Evolutionary conservation across 2,113 vertebrate species (phyloP).

Genomic region (Engystomops pustulosus): DNA sequence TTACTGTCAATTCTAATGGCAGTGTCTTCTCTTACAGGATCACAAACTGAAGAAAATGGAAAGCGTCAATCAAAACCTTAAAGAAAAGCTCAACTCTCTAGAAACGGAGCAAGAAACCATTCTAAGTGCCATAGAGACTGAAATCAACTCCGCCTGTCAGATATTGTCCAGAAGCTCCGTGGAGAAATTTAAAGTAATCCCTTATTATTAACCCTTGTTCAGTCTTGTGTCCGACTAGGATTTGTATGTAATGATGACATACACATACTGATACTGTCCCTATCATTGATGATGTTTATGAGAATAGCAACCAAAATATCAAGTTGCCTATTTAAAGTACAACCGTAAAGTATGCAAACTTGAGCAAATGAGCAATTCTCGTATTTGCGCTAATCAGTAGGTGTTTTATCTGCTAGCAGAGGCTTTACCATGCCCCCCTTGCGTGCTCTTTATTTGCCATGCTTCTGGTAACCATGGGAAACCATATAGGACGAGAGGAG

Average conservation of each 20-base stretch:
- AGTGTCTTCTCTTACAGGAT: background rate
- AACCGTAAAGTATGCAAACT: too few species aligned
- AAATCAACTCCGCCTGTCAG: slow-evolving; percentile 85
- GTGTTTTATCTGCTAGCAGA: too few species aligned
- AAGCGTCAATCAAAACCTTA: slow-evolving; percentile 74
- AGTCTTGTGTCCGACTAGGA: background rate
- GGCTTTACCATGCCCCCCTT: too few species aligned
- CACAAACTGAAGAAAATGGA: slow-evolving; percentile 70
- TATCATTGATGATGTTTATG: too few species aligned
- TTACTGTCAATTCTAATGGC: background rate
- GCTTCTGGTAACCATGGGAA: too few species aligned
- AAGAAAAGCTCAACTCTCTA: slow-evolving; percentile 77
- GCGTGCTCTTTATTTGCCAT: too few species aligned
- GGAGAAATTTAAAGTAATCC: slow-evolving; percentile 88
- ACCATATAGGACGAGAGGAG: too few species aligned
- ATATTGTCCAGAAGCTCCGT: slow-evolving; percentile 77
- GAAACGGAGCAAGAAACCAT: slow-evolving; percentile 85
- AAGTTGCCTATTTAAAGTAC: too few species aligned
- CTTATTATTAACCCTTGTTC: background rate
- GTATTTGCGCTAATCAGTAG: too few species aligned
- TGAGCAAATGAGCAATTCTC: too few species aligned
- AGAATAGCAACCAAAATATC: too few species aligned
- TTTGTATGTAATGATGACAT: background rate
- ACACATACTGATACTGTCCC: too few species aligned
- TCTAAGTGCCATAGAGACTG: slow-evolving; percentile 80